phyloP scores from a whole-genome alignment of 2,888 invertebrate species.

The Melipona beecheii region DNA sequence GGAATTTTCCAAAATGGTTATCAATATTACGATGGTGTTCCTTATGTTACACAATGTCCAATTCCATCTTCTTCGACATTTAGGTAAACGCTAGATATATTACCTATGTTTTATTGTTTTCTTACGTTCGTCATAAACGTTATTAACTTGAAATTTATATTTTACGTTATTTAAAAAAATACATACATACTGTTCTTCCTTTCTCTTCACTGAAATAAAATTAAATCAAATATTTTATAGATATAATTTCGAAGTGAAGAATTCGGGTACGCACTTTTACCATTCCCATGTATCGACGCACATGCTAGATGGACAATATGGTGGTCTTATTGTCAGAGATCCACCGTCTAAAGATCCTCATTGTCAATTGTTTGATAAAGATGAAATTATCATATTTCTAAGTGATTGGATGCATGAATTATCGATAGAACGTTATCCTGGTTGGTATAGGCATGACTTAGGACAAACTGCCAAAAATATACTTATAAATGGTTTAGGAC shows the following conservation, averaged over 20 bases:
- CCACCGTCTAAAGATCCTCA: slow-evolving; percentile 47
- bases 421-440: slow-evolving; percentile 91
- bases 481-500: slow-evolving; percentile 93
- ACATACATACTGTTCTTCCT: not conserved
- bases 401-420: slow-evolving; percentile 85
- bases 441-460: slow-evolving; percentile 86
- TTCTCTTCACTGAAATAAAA: not conserved
- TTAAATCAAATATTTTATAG: slow-evolving; percentile 34
- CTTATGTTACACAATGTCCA: slow-evolving; percentile 95
- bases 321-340: slow-evolving; percentile 58
- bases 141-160: not conserved
- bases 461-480: slow-evolving; percentile 93
- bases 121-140: not conserved
- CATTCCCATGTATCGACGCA: slow-evolving; percentile 65
- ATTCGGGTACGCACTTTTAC: slow-evolving; percentile 71
- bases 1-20: slow-evolving; percentile 93
- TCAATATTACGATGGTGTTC: slow-evolving; percentile 95
- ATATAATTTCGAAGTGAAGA: slow-evolving; percentile 58
- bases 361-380: slow-evolving; percentile 46
- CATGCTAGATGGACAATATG: slow-evolving; percentile 65
- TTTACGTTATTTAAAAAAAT: not conserved
- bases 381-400: slow-evolving; percentile 52
- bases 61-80: slow-evolving; percentile 94
- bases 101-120: not conserved
- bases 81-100: slow-evolving; percentile 85